A percentile compares a stretch with the other conserved stretches of the same genome.
phyloP scores from a whole-genome alignment of 2,113 vertebrate species.

The Zapus hudsonius region DNA sequence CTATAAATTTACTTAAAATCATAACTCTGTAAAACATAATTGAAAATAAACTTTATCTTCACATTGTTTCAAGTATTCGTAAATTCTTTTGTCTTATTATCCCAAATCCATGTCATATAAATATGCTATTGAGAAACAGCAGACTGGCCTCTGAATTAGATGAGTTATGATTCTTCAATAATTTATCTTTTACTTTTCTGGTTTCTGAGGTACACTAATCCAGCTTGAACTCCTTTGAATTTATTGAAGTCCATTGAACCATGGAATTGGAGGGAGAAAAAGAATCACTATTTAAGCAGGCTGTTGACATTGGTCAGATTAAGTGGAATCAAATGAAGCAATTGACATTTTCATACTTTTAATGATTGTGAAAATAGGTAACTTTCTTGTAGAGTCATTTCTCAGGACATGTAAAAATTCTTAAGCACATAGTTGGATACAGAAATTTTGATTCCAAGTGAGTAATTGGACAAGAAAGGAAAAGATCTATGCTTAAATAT shows the following conservation, averaged over 20 bases:
- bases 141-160: neutral
- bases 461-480: neutral
- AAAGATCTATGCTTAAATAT: neutral
- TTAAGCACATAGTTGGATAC: neutral
- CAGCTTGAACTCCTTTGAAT: neutral
- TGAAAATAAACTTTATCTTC: neutral
- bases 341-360: neutral
- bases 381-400: neutral
- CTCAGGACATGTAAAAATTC: neutral
- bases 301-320: neutral
- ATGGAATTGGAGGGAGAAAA: neutral
- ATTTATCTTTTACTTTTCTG: neutral
- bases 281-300: neutral
- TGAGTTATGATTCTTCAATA: neutral
- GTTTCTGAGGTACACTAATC: neutral
- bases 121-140: neutral
- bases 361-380: neutral
- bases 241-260: slow-evolving; percentile 13
- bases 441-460: neutral
- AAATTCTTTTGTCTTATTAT: neutral
- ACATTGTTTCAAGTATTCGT: neutral
- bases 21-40: neutral
- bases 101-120: neutral
- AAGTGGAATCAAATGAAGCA: slow-evolving; percentile 20
- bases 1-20: neutral